Evolutionary conservation across 2,113 vertebrate species (phyloP), one percentile per base, ranked within the genome.

Genomic region (Eulemur rufifrons): DNA sequence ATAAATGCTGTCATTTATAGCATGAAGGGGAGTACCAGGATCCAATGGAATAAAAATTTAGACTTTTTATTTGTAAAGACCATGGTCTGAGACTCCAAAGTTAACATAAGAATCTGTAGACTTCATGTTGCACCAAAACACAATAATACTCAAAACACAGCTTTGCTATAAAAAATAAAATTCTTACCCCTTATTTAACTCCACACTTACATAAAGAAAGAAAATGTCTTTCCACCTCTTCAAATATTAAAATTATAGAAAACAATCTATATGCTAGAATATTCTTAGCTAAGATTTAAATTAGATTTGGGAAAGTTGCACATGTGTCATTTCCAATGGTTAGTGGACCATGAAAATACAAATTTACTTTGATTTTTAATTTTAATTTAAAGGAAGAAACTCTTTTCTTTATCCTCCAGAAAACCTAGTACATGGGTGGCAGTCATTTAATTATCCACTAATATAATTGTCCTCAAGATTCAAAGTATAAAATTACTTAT

Each of bases 401-500:
- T 73, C 39, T 94, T 82, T 80, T 74, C 61, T 96, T 94, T 91
- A 37, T 83, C 88, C 20, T 91, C 73, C 37, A 74, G 47, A 91
- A 96, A 86, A 90, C 68, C 39, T 91, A 85, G 42, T 68, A 56
- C 20, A 64, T 63, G 32, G 23, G 81, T 89, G 14, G 27, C 56
- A 8, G 42, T 82, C 95, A 27, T 82, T 95, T 63, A 97, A 97
- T 74, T 93, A 93, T 56, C 77, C 32, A 87, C 37, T 73, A 87
- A 90, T 85, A 78, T 89, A 94, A 89, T 59, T 89, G 66, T 71
- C 90, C 34, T 92, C 56, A 71, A 84, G 83, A 95, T 95, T 97
- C 69, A 87, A 95, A 96, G 34, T 83, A 71, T 85, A 85, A 94
- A 95, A 71, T 86, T 52, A 95, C 32, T 68, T 83, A 93, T 88